These are phyloP conservation scores for Drosophila leonis DNA, from an alignment of 2,888 invertebrate genomes.

Conservation along the genomic window DNA sequence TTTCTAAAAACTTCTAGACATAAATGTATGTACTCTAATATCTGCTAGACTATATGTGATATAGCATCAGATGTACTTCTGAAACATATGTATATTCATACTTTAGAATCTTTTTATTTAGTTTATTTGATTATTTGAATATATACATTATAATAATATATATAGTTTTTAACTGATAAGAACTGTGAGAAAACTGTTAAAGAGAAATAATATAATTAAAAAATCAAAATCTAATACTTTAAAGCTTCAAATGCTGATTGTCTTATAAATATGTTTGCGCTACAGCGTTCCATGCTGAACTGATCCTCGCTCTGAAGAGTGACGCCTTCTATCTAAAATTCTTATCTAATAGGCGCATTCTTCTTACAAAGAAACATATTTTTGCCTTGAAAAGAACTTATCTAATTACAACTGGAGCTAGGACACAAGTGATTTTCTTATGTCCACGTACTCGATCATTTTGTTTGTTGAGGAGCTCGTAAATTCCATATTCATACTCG, in stretches of 20 bases:
- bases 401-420: no score
- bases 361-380: no score
- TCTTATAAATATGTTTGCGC: background rate
- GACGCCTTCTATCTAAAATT: no score
- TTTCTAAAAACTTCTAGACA: background rate
- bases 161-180: background rate
- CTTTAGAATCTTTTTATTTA: slow-evolving; percentile 8
- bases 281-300: no score
- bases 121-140: background rate
- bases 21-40: background rate
- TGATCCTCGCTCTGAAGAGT: no score
- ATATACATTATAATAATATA: background rate
- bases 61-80: background rate
- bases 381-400: no score
- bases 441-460: no score
- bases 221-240: background rate
- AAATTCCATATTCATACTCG: no score
- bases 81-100: slow-evolving; percentile 7
- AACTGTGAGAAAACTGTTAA: background rate
- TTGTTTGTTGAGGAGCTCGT: no score
- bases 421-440: no score
- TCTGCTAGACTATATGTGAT: slow-evolving; percentile 6
- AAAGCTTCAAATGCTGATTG: no score
- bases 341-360: no score
- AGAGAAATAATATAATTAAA: background rate